Conservation (phyloP, 2,113 vertebrate genomes). For the Eolophus roseicapilla region DNA sequence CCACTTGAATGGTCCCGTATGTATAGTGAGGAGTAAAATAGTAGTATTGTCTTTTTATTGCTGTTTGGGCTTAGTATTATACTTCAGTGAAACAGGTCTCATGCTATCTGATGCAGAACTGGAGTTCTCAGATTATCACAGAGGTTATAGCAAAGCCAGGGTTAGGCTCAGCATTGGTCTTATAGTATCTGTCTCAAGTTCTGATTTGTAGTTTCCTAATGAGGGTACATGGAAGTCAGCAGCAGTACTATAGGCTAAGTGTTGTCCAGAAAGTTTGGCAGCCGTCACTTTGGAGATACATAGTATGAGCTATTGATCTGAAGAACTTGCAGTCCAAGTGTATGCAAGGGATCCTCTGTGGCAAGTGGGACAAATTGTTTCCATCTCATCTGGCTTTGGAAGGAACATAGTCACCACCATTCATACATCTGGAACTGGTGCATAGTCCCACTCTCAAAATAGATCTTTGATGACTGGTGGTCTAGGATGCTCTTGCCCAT, state of each 20-base stretch:
- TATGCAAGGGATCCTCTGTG: not conserved
- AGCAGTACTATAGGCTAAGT: not conserved
- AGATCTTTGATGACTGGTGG: not conserved
- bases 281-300: not conserved
- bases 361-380: not conserved
- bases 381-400: not conserved
- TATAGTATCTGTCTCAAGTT: not conserved
- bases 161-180: accelerated
- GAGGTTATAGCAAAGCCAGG: not conserved
- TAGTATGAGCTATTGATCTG: not conserved
- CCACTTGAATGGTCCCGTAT: not conserved
- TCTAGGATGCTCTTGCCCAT: not conserved
- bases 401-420: not conserved
- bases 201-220: not conserved
- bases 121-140: not conserved
- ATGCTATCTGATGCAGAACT: not conserved
- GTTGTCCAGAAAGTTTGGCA: not conserved
- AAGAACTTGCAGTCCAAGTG: not conserved
- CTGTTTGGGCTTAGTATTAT: not conserved
- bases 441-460: not conserved
- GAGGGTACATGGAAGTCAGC: not conserved
- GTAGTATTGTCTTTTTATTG: not conserved
- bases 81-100: not conserved
- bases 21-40: not conserved
- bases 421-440: not conserved